Base-by-base conservation (phyloP, 2,113 vertebrate species). In the Hystrix brachyura region DNA sequence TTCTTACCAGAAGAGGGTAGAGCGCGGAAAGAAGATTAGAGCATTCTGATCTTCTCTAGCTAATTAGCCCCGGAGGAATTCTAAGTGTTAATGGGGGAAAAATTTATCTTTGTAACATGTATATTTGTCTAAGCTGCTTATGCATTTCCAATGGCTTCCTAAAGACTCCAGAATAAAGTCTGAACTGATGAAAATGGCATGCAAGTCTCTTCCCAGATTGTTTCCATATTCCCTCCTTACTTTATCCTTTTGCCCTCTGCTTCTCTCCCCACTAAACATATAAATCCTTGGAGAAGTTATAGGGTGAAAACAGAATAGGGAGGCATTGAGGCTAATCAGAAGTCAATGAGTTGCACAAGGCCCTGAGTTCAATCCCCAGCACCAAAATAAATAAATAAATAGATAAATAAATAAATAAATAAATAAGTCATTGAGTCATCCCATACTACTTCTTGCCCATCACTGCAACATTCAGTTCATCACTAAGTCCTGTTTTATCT, bases 1-100 rank as follows among this genome's bases (percentile, higher is more conserved):
- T 82, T 21, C 67, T 94, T 88, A 97, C 98, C 99, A 98, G 98
- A 98, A 99, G 98, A 98, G 98, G 98, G 98, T 91, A 98, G 97
- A 97, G 34, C 79, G 74, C 46, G 96, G 93, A 96, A 97, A 97
- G 96, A 87, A 96, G 89, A 97, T 93, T 21, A 48, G 43, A 19
- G 32, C 53, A 57, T 79, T 79, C 78, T 14, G 29, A 19, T 57
- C 48, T 88, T 38, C 53, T 57, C 18, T 9, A 59, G 29, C 59
- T 87, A 29, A 46, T 60, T 27, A 67, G 57, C 64, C 29, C n/a
- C 32, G 60, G 38, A 88, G 71, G 55, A 92, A 97, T 96, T 89
- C 29, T 74, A 64, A 55, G 59, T 72, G 81, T 82, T 94, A 19
- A 38, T 83, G 95, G 9, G 13, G 14, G 43, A 53, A 90, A 18